Evolutionary conservation across 2,113 vertebrate species (phyloP).

Genomic region (Calyptommatus sinebrachiatus): DNA sequence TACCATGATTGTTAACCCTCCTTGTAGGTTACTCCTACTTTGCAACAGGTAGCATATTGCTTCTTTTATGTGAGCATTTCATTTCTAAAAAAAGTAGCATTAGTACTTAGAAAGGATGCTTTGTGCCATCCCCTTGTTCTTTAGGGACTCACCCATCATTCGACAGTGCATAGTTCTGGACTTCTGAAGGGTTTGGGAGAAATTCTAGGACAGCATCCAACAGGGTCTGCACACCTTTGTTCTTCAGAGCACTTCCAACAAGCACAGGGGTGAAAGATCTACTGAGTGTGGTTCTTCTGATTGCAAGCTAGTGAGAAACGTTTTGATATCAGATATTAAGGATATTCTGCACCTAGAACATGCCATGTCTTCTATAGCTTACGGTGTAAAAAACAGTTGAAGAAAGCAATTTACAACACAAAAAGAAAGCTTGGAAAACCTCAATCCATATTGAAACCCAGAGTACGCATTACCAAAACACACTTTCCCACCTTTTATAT

Average conservation of each 20-base stretch:
- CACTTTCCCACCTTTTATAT: too few relatives aligned
- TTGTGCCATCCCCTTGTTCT: neutral
- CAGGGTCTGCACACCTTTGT: conserved; percentile 93
- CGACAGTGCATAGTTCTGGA: conserved; percentile 86
- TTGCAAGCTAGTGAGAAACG: conserved; percentile 77
- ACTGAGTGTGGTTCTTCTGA: conserved; percentile 86
- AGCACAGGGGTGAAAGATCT: conserved; percentile 88
- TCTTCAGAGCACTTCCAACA: conserved; percentile 92
- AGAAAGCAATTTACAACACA: neutral
- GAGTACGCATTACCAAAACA: too few relatives aligned
- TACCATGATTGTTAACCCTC: too few relatives aligned
- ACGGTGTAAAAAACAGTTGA: neutral
- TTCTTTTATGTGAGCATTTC: too few relatives aligned
- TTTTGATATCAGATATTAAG: neutral
- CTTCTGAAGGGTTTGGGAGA: conserved; percentile 89
- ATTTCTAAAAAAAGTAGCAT: too few relatives aligned
- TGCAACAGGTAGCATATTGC: too few relatives aligned
- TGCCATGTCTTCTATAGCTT: neutral
- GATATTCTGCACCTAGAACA: neutral
- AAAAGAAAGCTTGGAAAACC: too few relatives aligned
- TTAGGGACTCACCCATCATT: conserved; percentile 80
- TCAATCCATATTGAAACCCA: too few relatives aligned
- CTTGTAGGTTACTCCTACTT: too few relatives aligned
- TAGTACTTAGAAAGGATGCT: too few relatives aligned
- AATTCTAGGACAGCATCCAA: conserved; percentile 89